A percentile compares a stretch with the other conserved stretches of the same genome.
These are phyloP conservation scores for Danionella dracula DNA, from an alignment of 2,797 vertebrate genomes.

Conservation along the genomic window DNA sequence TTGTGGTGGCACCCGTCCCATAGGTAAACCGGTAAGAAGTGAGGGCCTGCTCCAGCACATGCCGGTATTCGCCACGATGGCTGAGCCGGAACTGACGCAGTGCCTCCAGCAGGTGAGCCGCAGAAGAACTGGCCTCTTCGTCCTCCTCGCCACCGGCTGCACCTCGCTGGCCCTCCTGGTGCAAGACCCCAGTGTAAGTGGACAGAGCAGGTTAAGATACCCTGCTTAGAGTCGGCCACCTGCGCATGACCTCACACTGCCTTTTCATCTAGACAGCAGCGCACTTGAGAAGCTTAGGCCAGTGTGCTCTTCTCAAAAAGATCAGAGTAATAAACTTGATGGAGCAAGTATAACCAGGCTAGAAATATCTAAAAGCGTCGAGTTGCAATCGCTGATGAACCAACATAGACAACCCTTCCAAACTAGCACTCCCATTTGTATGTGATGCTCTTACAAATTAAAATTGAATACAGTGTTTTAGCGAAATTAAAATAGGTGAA, in stretches of 20 bases:
- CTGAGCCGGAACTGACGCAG: constrained; percentile 96
- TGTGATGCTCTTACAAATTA: neutral
- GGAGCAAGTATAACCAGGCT: constrained; percentile 18
- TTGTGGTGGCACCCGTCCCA: constrained; percentile 58
- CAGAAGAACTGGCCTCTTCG: constrained; percentile 78
- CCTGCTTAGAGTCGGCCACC: constrained; percentile 32
- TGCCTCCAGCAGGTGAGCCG: constrained; percentile 88
- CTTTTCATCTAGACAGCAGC: constrained; percentile 32
- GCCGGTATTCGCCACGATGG: constrained; percentile 95
- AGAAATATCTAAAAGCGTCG: constrained; percentile 24
- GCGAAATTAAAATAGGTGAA: no score
- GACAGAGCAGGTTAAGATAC: constrained; percentile 57
- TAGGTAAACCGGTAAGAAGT: constrained; percentile 80
- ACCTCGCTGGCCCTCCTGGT: constrained; percentile 86
- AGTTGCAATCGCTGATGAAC: constrained; percentile 17
- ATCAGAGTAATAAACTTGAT: constrained; percentile 18
- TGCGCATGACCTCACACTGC: constrained; percentile 36
- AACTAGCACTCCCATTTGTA: constrained; percentile 11
- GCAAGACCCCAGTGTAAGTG: constrained; percentile 91
- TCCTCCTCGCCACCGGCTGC: constrained; percentile 63
- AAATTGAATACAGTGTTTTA: neutral
- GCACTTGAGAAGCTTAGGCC: constrained; percentile 1
- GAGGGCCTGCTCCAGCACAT: constrained; percentile 93
- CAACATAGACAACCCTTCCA: constrained; percentile 12
- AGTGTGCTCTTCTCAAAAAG: constrained; percentile 6